Evolutionary conservation across 2,113 vertebrate species (phyloP).

Genomic region (Acrocephalus arundinaceus): DNA sequence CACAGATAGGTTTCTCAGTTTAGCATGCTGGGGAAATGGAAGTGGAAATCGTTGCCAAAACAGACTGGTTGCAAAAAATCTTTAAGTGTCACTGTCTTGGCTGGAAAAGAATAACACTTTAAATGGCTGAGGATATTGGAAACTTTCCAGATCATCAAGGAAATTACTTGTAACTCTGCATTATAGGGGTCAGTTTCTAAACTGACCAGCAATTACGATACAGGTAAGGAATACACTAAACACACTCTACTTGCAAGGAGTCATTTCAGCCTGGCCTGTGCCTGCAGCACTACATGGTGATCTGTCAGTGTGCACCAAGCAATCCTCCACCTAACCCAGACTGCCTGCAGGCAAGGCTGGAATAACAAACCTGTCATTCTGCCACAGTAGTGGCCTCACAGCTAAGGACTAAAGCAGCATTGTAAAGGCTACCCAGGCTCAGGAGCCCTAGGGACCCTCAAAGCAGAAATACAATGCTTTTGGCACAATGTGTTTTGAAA

Average conservation of each 20-base stretch:
- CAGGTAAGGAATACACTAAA: not conserved
- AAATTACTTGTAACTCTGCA: not conserved
- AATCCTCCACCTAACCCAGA: not conserved
- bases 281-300: not conserved
- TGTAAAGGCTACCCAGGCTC: not conserved
- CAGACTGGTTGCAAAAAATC: not conserved
- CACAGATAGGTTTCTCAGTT: not conserved
- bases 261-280: not conserved
- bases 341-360: not conserved
- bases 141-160: not conserved
- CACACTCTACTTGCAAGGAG: not conserved
- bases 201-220: not conserved
- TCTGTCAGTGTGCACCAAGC: not conserved
- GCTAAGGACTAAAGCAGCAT: not conserved
- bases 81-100: not conserved
- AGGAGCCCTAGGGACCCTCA: not conserved
- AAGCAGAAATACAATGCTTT: not conserved
- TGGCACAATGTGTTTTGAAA: not conserved
- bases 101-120: slow-evolving; percentile 3
- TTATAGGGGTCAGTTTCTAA: not conserved
- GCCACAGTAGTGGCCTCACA: not conserved
- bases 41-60: not conserved
- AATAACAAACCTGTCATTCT: not conserved
- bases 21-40: not conserved
- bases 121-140: not conserved